Percentiles rank a stretch among this genome's conserved stretches.
phyloP scores from a whole-genome alignment of 2,797 vertebrate species.

The Hypotaenidia philippensis region DNA sequence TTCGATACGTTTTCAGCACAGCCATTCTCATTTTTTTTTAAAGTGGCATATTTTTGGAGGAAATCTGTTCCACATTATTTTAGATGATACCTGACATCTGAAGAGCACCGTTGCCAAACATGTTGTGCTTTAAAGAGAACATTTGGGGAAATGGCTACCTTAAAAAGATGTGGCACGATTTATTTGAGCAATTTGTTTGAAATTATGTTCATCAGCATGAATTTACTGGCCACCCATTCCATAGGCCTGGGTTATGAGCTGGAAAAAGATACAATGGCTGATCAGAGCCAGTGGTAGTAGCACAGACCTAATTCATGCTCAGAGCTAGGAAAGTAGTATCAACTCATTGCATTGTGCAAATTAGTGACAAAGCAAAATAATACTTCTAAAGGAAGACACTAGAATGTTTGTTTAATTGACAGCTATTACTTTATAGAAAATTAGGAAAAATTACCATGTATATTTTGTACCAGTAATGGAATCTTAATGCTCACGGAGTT shows the following conservation, averaged over 20 bases:
- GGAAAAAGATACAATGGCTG: slow-evolving; percentile 55
- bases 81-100: slow-evolving; percentile 50
- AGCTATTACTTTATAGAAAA: background rate
- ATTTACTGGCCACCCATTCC: slow-evolving; percentile 45
- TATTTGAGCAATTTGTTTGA: slow-evolving; percentile 51
- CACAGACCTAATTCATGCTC: slow-evolving; percentile 27
- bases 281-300: slow-evolving; percentile 21
- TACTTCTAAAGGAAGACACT: slow-evolving; percentile 3
- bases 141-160: slow-evolving; percentile 23
- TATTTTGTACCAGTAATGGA: slow-evolving; percentile 25
- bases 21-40: slow-evolving; percentile 47
- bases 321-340: background rate
- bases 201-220: slow-evolving; percentile 42
- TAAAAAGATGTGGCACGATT: slow-evolving; percentile 34
- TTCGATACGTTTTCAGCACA: slow-evolving; percentile 23
- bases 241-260: slow-evolving; percentile 51
- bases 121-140: background rate
- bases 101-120: slow-evolving; percentile 17
- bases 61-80: slow-evolving; percentile 48
- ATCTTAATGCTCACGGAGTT: slow-evolving; percentile 8
- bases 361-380: slow-evolving; percentile 40
- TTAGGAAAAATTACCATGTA: background rate
- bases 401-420: slow-evolving; percentile 53
- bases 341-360: slow-evolving; percentile 16
- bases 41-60: slow-evolving; percentile 63